Conservation (phyloP, 2,888 invertebrate genomes). For the Matsumyia berberina region DNA sequence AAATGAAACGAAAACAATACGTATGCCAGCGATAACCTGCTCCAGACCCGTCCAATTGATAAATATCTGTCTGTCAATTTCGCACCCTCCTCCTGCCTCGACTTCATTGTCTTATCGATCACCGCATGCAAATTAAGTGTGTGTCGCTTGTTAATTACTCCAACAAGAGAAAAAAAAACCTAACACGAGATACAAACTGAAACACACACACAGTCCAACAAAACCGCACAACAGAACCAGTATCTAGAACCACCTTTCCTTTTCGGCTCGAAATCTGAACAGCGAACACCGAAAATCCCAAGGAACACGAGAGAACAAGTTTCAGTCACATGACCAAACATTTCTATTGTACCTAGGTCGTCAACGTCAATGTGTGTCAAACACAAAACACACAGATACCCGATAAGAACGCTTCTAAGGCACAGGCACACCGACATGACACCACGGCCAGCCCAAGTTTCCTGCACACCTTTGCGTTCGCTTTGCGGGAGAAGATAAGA, state of each 20-base stretch:
- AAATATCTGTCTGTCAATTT: constrained; percentile 28
- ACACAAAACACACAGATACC: constrained; percentile 30
- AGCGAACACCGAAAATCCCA: constrained; percentile 1
- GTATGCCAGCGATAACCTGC: constrained; percentile 27
- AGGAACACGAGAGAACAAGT: constrained; percentile 29
- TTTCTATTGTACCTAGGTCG: constrained; percentile 69
- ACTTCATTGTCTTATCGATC: constrained; percentile 53
- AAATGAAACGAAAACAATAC: neutral
- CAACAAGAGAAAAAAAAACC: constrained; percentile 19
- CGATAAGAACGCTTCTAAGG: constrained; percentile 38
- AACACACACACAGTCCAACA: neutral
- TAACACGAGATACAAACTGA: constrained; percentile 2
- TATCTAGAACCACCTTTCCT: neutral
- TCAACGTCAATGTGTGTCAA: constrained; percentile 60
- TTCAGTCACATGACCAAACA: constrained; percentile 16
- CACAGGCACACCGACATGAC: neutral
- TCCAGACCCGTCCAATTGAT: constrained; percentile 32
- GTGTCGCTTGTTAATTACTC: constrained; percentile 66
- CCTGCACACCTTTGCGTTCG: neutral
- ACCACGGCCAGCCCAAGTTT: constrained; percentile 9
- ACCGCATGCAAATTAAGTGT: constrained; percentile 65
- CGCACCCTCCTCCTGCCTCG: constrained; percentile 2
- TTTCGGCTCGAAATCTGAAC: too few species aligned
- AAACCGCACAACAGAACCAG: too few species aligned
- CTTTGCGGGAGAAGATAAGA: constrained; percentile 61